These are phyloP conservation scores for Toxostoma redivivum DNA, from an alignment of 2,113 vertebrate species.

Conservation along the genomic window DNA sequence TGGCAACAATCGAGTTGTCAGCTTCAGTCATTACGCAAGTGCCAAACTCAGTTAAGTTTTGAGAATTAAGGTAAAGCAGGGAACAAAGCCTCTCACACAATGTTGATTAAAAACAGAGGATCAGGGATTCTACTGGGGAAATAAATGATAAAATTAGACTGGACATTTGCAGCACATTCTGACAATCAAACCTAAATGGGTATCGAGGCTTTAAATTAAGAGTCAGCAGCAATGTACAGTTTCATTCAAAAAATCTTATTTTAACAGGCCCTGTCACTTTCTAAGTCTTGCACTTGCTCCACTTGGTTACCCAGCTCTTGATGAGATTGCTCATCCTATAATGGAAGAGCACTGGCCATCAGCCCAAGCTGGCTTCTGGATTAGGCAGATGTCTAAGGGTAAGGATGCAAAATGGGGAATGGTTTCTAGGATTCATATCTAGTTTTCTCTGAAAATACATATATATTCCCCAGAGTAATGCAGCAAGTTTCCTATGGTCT, in stretches of 20 bases:
- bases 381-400: background rate
- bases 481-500: background rate
- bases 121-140: background rate
- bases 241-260: background rate
- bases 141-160: background rate
- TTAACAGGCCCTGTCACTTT: background rate
- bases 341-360: background rate
- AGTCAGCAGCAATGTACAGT: background rate
- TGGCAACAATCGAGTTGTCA: background rate
- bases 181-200: background rate
- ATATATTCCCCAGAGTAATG: background rate
- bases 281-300: background rate
- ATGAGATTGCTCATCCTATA: background rate
- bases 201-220: background rate
- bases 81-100: background rate
- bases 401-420: background rate
- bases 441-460: background rate
- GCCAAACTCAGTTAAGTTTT: background rate
- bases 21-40: background rate
- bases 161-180: background rate
- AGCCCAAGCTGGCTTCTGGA: background rate
- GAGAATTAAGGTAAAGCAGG: background rate
- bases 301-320: background rate
- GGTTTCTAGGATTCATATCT: background rate
- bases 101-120: background rate